These are phyloP conservation scores for Hydrophis major DNA, from an alignment of 2,797 vertebrate genomes.

Conservation along the genomic window DNA sequence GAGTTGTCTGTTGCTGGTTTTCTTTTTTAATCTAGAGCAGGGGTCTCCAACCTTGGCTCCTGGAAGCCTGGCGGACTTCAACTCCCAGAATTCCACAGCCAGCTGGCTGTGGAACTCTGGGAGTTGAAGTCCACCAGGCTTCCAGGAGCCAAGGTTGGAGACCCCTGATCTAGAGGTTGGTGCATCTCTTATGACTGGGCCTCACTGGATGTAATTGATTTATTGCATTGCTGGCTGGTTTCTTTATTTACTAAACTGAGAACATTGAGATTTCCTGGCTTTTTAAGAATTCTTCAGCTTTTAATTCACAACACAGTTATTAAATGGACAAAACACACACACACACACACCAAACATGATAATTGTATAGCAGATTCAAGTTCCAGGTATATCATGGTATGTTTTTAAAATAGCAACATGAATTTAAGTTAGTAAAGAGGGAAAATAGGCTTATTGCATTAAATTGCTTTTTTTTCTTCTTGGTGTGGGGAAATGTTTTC, in stretches of 20 bases:
- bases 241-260: neutral
- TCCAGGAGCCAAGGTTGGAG: too few relatives aligned
- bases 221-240: neutral
- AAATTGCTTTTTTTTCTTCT: neutral
- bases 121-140: too few relatives aligned
- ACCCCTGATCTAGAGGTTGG: neutral
- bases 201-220: neutral
- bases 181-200: neutral
- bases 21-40: neutral
- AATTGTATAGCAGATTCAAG: neutral
- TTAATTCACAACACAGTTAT: neutral
- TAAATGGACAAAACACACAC: neutral
- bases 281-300: neutral
- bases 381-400: neutral
- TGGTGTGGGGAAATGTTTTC: neutral
- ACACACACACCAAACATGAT: neutral
- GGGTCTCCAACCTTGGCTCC: too few relatives aligned
- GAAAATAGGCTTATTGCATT: neutral
- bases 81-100: too few relatives aligned
- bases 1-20: neutral
- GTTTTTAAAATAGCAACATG: neutral
- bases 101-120: too few relatives aligned
- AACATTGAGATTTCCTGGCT: neutral
- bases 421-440: neutral
- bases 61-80: too few relatives aligned